Conservation (phyloP, 2,797 vertebrate genomes). For the Hyperoplus lanceolatus region DNA sequence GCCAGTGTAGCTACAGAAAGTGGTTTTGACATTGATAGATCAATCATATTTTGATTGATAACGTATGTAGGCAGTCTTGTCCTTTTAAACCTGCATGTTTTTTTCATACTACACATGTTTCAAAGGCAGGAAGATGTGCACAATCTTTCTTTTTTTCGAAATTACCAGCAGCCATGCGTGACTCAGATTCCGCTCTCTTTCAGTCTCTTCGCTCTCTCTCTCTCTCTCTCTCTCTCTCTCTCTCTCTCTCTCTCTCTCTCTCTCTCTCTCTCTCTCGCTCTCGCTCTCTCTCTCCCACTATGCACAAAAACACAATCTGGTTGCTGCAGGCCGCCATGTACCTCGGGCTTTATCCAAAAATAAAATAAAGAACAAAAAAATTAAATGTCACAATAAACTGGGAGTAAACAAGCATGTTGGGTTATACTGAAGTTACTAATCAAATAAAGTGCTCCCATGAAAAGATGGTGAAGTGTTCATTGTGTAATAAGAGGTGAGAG, state of each 20-base stretch:
- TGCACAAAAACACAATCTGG: conserved; percentile 37
- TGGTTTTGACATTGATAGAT: neutral
- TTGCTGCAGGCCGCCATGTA: conserved; percentile 17
- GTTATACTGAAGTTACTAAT: conserved; percentile 18
- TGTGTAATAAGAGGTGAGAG: conserved; percentile 21
- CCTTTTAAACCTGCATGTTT: neutral
- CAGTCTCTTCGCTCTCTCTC: neutral
- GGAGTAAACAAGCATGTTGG: conserved; percentile 7
- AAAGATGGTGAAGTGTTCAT: neutral
- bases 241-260: conserved; percentile 7
- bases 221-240: conserved; percentile 6
- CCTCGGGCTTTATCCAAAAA: conserved; percentile 27
- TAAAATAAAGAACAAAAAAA: neutral
- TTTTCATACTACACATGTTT: neutral
- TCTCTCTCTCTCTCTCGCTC: conserved; percentile 3
- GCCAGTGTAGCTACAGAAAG: neutral
- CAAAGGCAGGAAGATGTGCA: conserved; percentile 25
- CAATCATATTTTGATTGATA: neutral
- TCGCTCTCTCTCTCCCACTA: conserved; percentile 9
- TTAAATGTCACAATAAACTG: conserved; percentile 31
- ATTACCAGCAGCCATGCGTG: conserved; percentile 42
- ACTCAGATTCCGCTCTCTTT: conserved; percentile 45
- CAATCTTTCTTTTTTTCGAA: neutral
- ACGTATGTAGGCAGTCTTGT: neutral
- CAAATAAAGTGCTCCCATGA: neutral